These are phyloP conservation scores for Hydrolagus colliei DNA, from an alignment of 2,797 vertebrate genomes.

Conservation along the genomic window DNA sequence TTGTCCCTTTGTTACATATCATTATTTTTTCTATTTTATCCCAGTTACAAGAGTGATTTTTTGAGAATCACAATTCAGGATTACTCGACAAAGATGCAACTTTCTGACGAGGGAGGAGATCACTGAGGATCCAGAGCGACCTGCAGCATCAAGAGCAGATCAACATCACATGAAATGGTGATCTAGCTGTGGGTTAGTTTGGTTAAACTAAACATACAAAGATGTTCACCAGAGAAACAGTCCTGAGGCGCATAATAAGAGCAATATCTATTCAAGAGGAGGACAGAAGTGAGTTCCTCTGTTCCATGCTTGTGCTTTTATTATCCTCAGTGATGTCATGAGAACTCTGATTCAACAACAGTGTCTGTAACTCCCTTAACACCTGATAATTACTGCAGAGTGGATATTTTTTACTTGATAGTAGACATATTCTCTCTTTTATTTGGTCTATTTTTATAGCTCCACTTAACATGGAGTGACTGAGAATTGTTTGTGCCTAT, in stretches of 20 bases:
- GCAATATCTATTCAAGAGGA: constrained; percentile 10
- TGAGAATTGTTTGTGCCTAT: too few relatives aligned
- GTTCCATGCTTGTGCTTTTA: background rate
- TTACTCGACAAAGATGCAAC: background rate
- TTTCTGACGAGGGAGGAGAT: background rate
- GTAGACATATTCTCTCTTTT: background rate
- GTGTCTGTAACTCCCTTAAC: background rate
- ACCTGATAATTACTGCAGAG: background rate
- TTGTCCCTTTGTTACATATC: background rate
- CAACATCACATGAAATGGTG: background rate
- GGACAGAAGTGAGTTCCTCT: background rate
- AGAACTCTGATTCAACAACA: background rate
- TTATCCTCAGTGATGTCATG: background rate
- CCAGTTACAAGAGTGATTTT: background rate
- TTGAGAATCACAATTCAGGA: background rate
- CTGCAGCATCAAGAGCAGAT: background rate
- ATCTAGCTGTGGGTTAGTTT: background rate
- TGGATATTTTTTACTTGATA: background rate
- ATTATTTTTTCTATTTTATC: background rate
- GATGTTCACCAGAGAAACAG: background rate
- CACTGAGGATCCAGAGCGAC: background rate
- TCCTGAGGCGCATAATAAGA: background rate
- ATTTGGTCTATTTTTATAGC: too few relatives aligned
- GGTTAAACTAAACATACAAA: background rate
- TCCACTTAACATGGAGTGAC: too few relatives aligned